These are phyloP conservation scores for Apamea epomidion DNA, from an alignment of 2,888 invertebrate species.

Conservation along the genomic window DNA sequence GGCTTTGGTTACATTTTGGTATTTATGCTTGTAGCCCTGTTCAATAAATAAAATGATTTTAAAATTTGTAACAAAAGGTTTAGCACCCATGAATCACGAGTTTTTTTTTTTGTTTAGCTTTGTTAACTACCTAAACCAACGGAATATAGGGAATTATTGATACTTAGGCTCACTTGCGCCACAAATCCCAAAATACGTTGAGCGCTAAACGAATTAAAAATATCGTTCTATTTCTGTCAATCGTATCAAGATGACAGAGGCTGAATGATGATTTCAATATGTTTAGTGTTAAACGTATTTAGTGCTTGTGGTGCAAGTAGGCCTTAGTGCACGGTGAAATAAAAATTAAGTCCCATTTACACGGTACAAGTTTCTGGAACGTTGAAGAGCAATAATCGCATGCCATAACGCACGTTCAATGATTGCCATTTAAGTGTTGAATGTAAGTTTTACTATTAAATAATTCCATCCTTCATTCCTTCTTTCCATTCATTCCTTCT, in stretches of 20 bases:
- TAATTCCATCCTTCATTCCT: too few species aligned
- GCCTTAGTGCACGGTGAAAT: neutral
- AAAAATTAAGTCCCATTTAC: too few species aligned
- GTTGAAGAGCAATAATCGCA: too few species aligned
- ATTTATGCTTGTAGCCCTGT: too few species aligned
- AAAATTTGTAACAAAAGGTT: too few species aligned
- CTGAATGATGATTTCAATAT: neutral
- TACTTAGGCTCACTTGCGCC: neutral
- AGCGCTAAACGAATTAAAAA: neutral
- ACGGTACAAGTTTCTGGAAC: neutral
- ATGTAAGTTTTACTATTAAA: too few species aligned
- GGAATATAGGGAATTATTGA: neutral
- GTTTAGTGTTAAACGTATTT: neutral
- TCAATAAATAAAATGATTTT: too few species aligned
- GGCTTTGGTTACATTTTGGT: too few species aligned
- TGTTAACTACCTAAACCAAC: too few species aligned
- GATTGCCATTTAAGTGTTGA: neutral
- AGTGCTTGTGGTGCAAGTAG: neutral
- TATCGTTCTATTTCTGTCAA: neutral
- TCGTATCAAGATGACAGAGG: neutral
- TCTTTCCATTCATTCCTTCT: too few species aligned
- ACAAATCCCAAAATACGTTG: neutral
- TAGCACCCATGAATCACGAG: too few species aligned
- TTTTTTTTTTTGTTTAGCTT: too few species aligned
- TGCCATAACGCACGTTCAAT: neutral